Conservation (phyloP, 2,888 invertebrate species). For the Tiphia femorata region DNA sequence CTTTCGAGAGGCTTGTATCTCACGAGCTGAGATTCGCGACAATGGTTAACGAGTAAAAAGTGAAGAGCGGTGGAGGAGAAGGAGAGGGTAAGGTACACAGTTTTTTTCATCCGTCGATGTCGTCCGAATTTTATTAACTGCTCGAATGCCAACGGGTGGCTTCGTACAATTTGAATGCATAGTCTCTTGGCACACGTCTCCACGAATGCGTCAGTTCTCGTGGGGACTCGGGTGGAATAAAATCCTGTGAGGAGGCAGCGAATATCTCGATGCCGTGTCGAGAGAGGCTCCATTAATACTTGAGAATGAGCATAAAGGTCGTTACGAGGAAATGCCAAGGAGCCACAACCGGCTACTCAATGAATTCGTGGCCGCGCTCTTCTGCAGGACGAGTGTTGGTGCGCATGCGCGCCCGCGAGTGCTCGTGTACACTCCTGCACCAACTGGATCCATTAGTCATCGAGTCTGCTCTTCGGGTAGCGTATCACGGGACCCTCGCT, state of each 20-base stretch:
- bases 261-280: not conserved
- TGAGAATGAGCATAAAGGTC: conserved; percentile 40
- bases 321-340: conserved; percentile 37
- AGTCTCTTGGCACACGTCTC: too few species aligned
- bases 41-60: conserved; percentile 9
- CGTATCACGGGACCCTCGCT: conserved; percentile 26
- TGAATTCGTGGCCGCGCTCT: conserved; percentile 39
- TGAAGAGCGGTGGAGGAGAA: too few species aligned
- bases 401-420: conserved; percentile 3
- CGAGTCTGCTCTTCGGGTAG: conserved; percentile 32
- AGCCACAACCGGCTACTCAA: conserved; percentile 35
- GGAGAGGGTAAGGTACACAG: too few species aligned
- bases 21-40: not conserved
- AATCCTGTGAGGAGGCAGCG: too few species aligned
- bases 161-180: too few species aligned
- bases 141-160: too few species aligned
- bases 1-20: conserved; percentile 19
- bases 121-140: too few species aligned
- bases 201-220: too few species aligned
- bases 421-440: conserved; percentile 12
- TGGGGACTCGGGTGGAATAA: too few species aligned
- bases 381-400: conserved; percentile 2
- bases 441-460: conserved; percentile 43
- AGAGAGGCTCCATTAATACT: conserved; percentile 18
- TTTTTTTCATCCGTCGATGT: too few species aligned